Evolutionary conservation across 2,888 invertebrate genomes (phyloP).

Genomic region (Amitus sp.): DNA sequence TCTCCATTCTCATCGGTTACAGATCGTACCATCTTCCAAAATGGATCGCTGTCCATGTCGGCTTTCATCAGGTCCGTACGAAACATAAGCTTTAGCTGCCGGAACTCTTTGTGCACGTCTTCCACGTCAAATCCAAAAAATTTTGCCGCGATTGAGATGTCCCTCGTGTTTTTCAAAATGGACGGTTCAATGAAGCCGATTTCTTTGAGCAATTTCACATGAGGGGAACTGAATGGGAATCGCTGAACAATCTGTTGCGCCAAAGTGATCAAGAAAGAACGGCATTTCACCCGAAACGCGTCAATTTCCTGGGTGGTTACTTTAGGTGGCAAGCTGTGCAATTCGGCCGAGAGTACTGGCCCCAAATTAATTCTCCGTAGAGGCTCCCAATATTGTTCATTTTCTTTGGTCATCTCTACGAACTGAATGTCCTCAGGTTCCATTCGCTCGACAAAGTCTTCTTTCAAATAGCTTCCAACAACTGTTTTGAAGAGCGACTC

Average conservation of each 20-base stretch:
- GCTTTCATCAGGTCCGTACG: conserved; percentile 3
- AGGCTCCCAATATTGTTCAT: conserved; percentile 19
- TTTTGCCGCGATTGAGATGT: conserved; percentile 15
- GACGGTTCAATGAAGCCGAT: conserved; percentile 16
- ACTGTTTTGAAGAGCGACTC: conserved; percentile 20
- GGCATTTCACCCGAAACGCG: neutral
- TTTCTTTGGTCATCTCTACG: conserved; percentile 15
- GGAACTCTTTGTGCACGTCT: conserved; percentile 14
- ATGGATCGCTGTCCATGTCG: neutral
- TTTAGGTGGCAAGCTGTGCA: neutral
- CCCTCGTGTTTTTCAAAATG: neutral
- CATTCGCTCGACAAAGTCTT: conserved; percentile 22
- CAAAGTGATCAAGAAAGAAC: conserved; percentile 1
- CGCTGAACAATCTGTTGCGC: conserved; percentile 8
- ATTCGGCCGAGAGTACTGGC: conserved; percentile 19
- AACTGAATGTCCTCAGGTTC: conserved; percentile 17
- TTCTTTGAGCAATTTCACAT: conserved; percentile 14
- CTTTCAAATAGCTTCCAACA: conserved; percentile 22
- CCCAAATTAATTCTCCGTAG: conserved; percentile 18
- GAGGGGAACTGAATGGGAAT: conserved; percentile 12
- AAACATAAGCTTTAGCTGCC: conserved; percentile 16
- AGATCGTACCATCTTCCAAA: conserved; percentile 19
- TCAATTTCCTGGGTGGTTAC: neutral
- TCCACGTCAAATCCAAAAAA: conserved; percentile 22
- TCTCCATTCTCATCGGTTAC: conserved; percentile 1